phyloP scores from a whole-genome alignment of 2,113 vertebrate species.

The Pseudorectes ferrugineus region DNA sequence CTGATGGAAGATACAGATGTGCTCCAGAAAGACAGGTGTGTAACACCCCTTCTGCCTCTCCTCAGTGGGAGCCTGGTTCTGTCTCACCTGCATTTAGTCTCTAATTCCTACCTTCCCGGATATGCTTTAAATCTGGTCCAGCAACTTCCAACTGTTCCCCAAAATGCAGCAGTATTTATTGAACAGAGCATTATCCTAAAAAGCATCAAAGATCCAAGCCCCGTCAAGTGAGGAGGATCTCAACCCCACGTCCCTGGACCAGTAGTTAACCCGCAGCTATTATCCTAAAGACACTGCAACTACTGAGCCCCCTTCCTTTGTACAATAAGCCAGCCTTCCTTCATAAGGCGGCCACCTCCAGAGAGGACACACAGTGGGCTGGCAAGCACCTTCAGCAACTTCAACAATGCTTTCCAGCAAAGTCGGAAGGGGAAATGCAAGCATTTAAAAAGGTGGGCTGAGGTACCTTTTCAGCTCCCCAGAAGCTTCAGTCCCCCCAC shows the following conservation, averaged over 20 bases:
- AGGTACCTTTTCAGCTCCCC: not conserved
- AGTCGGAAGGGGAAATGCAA: not conserved
- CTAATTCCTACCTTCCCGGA: not conserved
- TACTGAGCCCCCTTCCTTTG: not conserved
- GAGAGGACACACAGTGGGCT: not conserved
- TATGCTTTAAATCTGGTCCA: not conserved
- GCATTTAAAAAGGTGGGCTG: not conserved
- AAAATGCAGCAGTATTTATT: not conserved
- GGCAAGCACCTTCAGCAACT: not conserved
- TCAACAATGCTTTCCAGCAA: not conserved
- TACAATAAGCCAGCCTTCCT: not conserved
- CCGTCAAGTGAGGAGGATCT: not conserved
- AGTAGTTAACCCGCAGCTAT: not conserved
- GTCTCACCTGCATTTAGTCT: not conserved
- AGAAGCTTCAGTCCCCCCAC: not conserved
- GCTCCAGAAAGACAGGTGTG: not conserved
- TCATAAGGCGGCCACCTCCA: not conserved
- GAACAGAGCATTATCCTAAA: not conserved
- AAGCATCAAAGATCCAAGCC: not conserved
- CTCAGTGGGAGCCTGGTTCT: not conserved
- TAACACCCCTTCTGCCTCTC: not conserved
- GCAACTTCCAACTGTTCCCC: not conserved
- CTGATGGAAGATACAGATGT: not conserved
- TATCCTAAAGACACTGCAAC: not conserved
- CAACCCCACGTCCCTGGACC: accelerated